Evolutionary conservation across 2,113 vertebrate genomes (phyloP).

Genomic region (Eulemur rufifrons): DNA sequence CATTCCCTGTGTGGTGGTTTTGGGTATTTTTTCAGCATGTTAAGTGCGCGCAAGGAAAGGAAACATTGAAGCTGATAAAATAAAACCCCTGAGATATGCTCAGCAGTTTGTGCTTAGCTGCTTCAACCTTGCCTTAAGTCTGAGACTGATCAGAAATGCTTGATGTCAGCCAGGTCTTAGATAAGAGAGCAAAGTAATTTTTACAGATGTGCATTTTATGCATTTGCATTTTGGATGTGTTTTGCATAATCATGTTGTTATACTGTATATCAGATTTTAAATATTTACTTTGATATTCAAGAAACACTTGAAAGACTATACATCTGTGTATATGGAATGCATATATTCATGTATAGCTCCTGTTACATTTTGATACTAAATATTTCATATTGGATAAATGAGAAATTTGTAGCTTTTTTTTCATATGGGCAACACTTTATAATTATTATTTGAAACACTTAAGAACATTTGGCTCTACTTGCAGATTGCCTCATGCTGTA

Average conservation of each 20-base stretch:
- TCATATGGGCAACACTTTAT: neutral
- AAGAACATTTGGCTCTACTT: neutral
- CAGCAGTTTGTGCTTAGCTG: neutral
- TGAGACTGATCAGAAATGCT: neutral
- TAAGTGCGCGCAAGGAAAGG: neutral
- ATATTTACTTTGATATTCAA: neutral
- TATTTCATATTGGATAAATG: neutral
- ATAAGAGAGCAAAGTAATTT: neutral
- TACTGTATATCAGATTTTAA: conserved; percentile 10
- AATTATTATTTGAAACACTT: conserved; percentile 28
- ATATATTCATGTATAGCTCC: neutral
- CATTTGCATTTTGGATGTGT: neutral
- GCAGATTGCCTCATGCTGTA: neutral
- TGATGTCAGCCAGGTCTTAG: neutral
- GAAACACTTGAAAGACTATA: neutral
- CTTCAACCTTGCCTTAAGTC: neutral
- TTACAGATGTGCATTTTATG: neutral
- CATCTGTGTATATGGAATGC: neutral
- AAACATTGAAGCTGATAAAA: neutral
- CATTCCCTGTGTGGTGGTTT: neutral
- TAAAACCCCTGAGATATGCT: conserved; percentile 63
- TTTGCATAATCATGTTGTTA: conserved; percentile 9
- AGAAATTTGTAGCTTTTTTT: neutral
- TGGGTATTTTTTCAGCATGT: neutral
- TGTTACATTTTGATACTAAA: neutral